Evolutionary conservation across 2,888 invertebrate species (phyloP).

Genomic region (Eurytoma californica): DNA sequence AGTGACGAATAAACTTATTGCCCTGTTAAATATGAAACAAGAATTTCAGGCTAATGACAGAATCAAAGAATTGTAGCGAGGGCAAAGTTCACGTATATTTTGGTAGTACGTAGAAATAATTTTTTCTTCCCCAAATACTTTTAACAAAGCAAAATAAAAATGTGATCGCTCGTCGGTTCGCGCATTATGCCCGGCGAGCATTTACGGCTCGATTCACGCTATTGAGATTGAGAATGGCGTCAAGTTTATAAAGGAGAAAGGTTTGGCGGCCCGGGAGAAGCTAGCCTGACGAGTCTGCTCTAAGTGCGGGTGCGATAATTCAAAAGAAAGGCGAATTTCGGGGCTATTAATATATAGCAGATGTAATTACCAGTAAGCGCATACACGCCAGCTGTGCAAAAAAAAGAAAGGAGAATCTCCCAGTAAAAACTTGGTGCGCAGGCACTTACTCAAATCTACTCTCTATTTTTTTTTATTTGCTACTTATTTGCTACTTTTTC

Average conservation of each 20-base stretch:
- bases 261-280: conserved; percentile 4
- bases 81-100: too few species aligned
- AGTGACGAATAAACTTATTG: too few species aligned
- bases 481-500: too few species aligned
- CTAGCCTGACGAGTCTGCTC: neutral
- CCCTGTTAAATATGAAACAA: too few species aligned
- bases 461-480: too few species aligned
- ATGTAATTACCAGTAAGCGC: conserved; percentile 66
- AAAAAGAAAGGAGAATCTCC: neutral
- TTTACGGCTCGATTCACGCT: conserved; percentile 2
- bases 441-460: conserved; percentile 2
- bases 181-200: conserved; percentile 14
- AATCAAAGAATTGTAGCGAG: too few species aligned
- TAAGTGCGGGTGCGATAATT: conserved; percentile 40
- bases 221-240: neutral
- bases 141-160: neutral
- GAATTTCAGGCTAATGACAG: too few species aligned
- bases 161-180: conserved; percentile 5
- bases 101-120: too few species aligned
- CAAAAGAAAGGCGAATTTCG: conserved; percentile 64
- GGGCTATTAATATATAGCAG: conserved; percentile 69
- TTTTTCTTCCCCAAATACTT: too few species aligned
- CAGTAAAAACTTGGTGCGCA: neutral
- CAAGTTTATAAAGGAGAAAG: conserved; percentile 21
- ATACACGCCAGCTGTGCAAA: conserved; percentile 65